Evolutionary conservation across 2,888 invertebrate genomes (phyloP).

Genomic region (Hedychridium roseum): DNA sequence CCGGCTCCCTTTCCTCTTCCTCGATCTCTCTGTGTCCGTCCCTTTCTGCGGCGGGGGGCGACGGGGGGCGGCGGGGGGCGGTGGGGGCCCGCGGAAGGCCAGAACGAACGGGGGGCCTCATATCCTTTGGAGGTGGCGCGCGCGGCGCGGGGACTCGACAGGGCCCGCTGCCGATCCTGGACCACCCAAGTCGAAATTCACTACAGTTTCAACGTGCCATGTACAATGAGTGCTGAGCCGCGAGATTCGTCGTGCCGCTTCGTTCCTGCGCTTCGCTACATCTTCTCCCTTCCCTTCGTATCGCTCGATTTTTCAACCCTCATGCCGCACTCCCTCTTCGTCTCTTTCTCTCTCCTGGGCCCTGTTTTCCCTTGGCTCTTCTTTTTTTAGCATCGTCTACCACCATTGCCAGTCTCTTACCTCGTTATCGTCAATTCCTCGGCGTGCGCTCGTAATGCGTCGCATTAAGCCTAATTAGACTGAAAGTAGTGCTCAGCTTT

Average conservation of each 20-base stretch:
- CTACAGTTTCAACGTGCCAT: constrained; percentile 53
- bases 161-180: constrained; percentile 56
- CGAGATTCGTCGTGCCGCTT: no score
- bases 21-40: no score
- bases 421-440: no score
- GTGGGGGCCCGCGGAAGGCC: constrained; percentile 17
- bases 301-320: constrained; percentile 11
- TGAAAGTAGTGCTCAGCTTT: no score
- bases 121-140: constrained; percentile 58
- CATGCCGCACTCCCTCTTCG: not conserved
- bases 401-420: constrained; percentile 5
- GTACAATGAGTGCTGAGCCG: constrained; percentile 38
- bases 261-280: no score
- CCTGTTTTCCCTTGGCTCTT: constrained; percentile 12
- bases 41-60: constrained; percentile 2
- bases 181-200: constrained; percentile 63
- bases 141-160: constrained; percentile 58
- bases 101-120: constrained; percentile 19
- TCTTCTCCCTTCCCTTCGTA: constrained; percentile 8
- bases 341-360: constrained; percentile 14
- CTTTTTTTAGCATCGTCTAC: constrained; percentile 19
- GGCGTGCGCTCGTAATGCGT: no score
- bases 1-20: no score
- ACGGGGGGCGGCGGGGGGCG: constrained; percentile 6
- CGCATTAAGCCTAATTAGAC: no score